Percentiles rank a stretch among this genome's conserved stretches.
These are phyloP conservation scores for Bubo bubo DNA, from an alignment of 2,113 vertebrate genomes.

Conservation along the genomic window DNA sequence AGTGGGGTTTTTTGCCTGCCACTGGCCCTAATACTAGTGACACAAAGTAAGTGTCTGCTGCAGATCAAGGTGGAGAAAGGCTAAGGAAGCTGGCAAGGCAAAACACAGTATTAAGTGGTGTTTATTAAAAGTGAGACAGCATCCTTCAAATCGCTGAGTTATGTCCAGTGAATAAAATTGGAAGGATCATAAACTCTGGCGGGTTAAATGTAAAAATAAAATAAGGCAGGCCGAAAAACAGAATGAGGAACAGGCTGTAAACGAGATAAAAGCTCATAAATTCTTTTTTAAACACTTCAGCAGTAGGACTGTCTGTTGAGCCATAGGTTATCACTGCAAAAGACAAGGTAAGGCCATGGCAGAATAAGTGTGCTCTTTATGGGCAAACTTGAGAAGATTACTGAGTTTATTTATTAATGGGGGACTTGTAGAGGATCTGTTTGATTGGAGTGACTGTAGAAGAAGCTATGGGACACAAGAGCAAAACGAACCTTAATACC, in stretches of 20 bases:
- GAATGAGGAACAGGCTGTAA: background rate
- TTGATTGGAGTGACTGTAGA: background rate
- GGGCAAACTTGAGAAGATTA: background rate
- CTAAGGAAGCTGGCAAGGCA: background rate
- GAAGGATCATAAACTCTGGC: background rate
- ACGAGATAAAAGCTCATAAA: background rate
- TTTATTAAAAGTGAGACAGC: background rate
- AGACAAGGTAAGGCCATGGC: background rate
- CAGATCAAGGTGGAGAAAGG: background rate
- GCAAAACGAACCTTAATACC: background rate
- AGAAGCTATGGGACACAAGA: background rate
- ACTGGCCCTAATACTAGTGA: background rate
- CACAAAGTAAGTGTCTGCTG: background rate
- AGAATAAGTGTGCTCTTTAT: background rate
- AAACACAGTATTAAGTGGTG: background rate
- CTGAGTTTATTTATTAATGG: background rate
- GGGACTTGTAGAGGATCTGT: background rate
- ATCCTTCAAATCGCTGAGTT: conserved; percentile 4
- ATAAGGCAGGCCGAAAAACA: background rate
- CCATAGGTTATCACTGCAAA: background rate
- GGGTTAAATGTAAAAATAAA: conserved; percentile 11
- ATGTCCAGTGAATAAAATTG: background rate
- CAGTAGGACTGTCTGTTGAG: background rate
- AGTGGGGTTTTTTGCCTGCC: background rate
- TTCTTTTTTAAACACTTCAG: background rate